Evolutionary conservation across 1,140 invertebrate species (phyloP), one percentile per base, ranked within the genome.

Genomic region (Bacillus rossius): DNA sequence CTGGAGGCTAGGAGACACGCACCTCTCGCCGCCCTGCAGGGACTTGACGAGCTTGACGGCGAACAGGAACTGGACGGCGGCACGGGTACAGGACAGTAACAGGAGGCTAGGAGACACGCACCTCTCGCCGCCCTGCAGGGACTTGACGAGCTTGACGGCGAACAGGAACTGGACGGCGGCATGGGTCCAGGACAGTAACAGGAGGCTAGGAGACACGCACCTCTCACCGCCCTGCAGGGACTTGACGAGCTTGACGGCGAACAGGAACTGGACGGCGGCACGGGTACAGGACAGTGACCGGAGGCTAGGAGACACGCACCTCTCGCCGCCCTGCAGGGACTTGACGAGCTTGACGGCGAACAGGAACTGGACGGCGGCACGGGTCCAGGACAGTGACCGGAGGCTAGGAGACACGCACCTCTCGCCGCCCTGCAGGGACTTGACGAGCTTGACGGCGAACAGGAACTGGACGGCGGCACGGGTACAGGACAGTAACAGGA

Each of bases 161-260:
- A 95, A 95, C 64, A 95, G 82, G 77, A 94, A 94, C 78, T 96
- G 93, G 66, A 94, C 92, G 60, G 91, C 88, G 79, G n/a, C n/a
- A n/a, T n/a, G n/a, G n/a, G n/a, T n/a, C n/a, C n/a, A n/a, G n/a
- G n/a, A n/a, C n/a, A n/a, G n/a, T n/a, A n/a, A n/a, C n/a, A n/a
- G n/a, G n/a, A 49, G 51, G 1, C 23, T 13, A 56, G 23, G 13
- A 23, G 3, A 17, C 8, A 57, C 63, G 71, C 69, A 75, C 80
- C 80, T 74, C 72, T 78, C 67, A 72, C 81, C 73, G 73, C 83
- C 69, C 75, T 84, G 72, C 69, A 79, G 85, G 29, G 88, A 87
- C 65, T 91, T 87, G 60, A 92, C 84, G 66, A 96, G 81, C 78
- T 94, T 95, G 54, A 94, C 88, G 20, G 91, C 89, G 72, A 95